These are phyloP conservation scores for Apoderus coryli DNA, from an alignment of 2,888 invertebrate species.

Conservation along the genomic window DNA sequence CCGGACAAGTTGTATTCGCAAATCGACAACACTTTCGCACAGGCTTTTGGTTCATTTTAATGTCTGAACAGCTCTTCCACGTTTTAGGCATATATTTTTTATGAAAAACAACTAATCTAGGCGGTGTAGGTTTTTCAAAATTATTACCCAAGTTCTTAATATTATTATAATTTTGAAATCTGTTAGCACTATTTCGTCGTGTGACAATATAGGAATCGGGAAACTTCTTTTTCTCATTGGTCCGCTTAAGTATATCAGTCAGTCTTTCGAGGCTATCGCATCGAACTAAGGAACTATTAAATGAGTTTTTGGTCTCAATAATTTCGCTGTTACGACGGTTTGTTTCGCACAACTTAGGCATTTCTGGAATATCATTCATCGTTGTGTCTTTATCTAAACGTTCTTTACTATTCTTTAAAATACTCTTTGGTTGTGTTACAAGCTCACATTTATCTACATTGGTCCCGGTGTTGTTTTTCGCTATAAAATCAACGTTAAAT, in stretches of 20 bases:
- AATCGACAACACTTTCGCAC: conserved; percentile 31
- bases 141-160: conserved; percentile 18
- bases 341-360: conserved; percentile 20
- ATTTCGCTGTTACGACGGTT: conserved; percentile 39
- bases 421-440: conserved; percentile 32
- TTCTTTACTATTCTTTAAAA: conserved; percentile 27
- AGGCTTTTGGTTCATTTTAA: conserved; percentile 23
- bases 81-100: conserved; percentile 27
- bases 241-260: conserved; percentile 19
- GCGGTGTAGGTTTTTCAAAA: conserved; percentile 19
- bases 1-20: conserved; percentile 31
- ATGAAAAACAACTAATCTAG: conserved; percentile 25
- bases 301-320: conserved; percentile 32
- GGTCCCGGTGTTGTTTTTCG: conserved; percentile 31
- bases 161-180: conserved; percentile 18
- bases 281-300: conserved; percentile 33
- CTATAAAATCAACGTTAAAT: conserved; percentile 31
- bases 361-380: conserved; percentile 7
- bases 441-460: conserved; percentile 36
- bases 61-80: conserved; percentile 33
- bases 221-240: conserved; percentile 28
- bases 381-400: conserved; percentile 14
- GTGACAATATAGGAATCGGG: conserved; percentile 33
- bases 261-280: conserved; percentile 32
- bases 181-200: conserved; percentile 22